Evolutionary conservation across 1,140 invertebrate species (phyloP), one percentile per base, ranked within the genome.

Genomic region (Ceratina calcarata): DNA sequence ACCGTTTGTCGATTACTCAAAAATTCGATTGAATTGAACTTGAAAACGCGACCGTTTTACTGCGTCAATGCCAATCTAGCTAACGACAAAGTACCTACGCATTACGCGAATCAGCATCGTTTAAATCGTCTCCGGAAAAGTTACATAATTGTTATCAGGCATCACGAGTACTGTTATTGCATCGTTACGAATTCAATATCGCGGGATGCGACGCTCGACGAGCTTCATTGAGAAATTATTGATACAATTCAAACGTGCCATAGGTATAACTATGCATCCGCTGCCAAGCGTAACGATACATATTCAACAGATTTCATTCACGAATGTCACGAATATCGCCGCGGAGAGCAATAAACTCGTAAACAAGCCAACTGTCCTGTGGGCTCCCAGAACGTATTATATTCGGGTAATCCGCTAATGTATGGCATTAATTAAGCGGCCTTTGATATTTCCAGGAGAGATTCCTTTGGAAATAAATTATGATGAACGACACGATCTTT

Each of bases 401-500:
- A 77, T 77, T 85, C 61, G 51, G 18, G 55, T 83, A 86, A 85
- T 85, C 60, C 49, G 49, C 51, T 81, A 81, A 83, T 86, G 61
- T 72, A 83, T 78, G 77, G 66, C 81, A 80, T 85, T 83, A 71
- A 86, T 85, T 83, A 83, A 83, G 62, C 49, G 49, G 32, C n/a
- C 32, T 13, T 7, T 16, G 58, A 73, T 61, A 24, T 68, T 73
- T 55, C 15, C 16, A 53, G 3, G 13, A 62, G 62, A 45, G 24
- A 51, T 51, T 78, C 27, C 55, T 49, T 61, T 20, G 49, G 65
- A 13, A 81, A 78, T 69, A 61, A 51, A 72, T 81, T 69, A 76
- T 58, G 22, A 73, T 24, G 57, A n/a, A 76, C 70, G 75, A 67
- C 22, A 45, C 51, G 8, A 7, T 22, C 49, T 73, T 65, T 60